These are phyloP conservation scores for Lasaia peninsularis DNA, from an alignment of 1,140 invertebrate species.

Conservation along the genomic window DNA sequence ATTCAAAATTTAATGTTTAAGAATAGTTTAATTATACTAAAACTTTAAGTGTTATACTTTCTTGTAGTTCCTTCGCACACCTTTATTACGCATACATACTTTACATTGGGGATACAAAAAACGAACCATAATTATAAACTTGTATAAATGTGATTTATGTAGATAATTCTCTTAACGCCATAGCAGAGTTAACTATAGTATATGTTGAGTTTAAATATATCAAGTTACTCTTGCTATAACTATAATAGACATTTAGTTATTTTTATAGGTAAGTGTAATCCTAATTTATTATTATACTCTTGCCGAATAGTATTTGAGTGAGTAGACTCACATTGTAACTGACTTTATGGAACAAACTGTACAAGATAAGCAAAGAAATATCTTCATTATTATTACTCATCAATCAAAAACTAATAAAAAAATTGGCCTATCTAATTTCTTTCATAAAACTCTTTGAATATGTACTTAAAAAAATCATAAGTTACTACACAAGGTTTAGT, in stretches of 20 bases:
- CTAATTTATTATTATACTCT: constrained; percentile 13
- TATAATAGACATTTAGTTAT: background rate
- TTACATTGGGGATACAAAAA: background rate
- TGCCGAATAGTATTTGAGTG: constrained; percentile 20
- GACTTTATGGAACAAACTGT: background rate
- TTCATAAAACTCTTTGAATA: too few relatives aligned
- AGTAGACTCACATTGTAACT: background rate
- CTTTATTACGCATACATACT: too few relatives aligned
- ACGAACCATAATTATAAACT: constrained; percentile 18
- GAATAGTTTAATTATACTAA: background rate
- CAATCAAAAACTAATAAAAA: too few relatives aligned
- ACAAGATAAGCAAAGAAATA: background rate
- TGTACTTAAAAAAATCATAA: too few relatives aligned
- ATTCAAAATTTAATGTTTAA: too few relatives aligned
- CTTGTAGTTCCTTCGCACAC: background rate
- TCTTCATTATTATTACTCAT: too few relatives aligned
- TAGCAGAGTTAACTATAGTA: constrained; percentile 2
- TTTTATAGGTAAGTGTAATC: constrained; percentile 3
- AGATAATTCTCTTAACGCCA: constrained; percentile 14
- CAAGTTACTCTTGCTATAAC: background rate
- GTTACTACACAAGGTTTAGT: too few relatives aligned
- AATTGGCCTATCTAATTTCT: too few relatives aligned
- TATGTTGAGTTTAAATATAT: constrained; percentile 2
- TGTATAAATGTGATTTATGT: constrained; percentile 21
- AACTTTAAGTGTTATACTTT: background rate